phyloP scores from a whole-genome alignment of 2,888 invertebrate genomes.

The Podotricha telesiphe region DNA sequence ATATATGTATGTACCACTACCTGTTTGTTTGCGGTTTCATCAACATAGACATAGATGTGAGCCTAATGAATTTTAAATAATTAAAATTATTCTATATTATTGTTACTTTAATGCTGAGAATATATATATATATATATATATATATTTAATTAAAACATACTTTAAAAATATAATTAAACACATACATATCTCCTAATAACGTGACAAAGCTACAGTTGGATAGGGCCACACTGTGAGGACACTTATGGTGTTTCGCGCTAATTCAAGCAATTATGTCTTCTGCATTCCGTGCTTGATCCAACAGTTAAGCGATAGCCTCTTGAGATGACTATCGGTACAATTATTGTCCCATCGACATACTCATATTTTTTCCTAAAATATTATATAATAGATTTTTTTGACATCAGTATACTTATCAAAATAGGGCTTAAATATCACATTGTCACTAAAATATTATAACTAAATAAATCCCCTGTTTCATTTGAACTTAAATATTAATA shows the following conservation, averaged over 20 bases:
- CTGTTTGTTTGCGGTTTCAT: too few relatives aligned
- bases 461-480: conserved; percentile 12
- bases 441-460: conserved; percentile 15
- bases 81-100: too few relatives aligned
- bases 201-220: too few relatives aligned
- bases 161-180: too few relatives aligned
- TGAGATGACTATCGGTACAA: background rate
- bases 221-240: too few relatives aligned
- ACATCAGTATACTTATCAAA: background rate
- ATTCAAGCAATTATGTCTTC: background rate
- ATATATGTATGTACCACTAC: too few relatives aligned
- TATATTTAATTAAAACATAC: too few relatives aligned
- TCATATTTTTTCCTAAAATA: background rate
- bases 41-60: too few relatives aligned
- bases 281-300: background rate
- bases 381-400: background rate
- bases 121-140: too few relatives aligned
- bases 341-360: background rate
- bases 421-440: conserved; percentile 7
- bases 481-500: conserved; percentile 16
- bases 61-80: too few relatives aligned
- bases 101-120: too few relatives aligned
- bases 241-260: background rate
- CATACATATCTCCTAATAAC: too few relatives aligned
- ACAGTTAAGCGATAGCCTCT: background rate